Conservation (phyloP, 2,113 vertebrate species). For the Hepsetus odoe region DNA sequence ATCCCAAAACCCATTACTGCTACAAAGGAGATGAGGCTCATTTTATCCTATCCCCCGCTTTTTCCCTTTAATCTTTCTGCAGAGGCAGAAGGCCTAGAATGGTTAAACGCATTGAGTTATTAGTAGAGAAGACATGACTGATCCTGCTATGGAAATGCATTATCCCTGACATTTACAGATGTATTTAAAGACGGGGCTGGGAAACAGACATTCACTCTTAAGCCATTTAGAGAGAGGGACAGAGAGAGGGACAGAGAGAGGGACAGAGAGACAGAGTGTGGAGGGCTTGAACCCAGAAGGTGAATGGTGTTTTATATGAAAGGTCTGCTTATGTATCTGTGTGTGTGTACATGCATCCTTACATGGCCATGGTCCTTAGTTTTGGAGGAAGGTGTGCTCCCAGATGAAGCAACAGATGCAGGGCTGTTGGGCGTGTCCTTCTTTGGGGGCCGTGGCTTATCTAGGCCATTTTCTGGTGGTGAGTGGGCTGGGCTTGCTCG, state of each 20-base stretch:
- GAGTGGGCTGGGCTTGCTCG: constrained; percentile 94
- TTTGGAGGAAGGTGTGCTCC: constrained; percentile 98
- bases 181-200: constrained; percentile 66
- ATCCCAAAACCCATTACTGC: constrained; percentile 78
- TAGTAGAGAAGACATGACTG: constrained; percentile 72
- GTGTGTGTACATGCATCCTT: constrained; percentile 61
- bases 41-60: constrained; percentile 73
- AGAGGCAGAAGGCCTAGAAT: constrained; percentile 67
- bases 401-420: constrained; percentile 95
- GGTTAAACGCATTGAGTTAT: constrained; percentile 77
- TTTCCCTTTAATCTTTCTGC: constrained; percentile 73
- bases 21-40: constrained; percentile 72
- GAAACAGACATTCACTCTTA: constrained; percentile 70
- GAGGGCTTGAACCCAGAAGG: not conserved
- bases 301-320: not conserved
- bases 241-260: constrained; percentile 11
- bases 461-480: constrained; percentile 94
- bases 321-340: not conserved
- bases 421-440: constrained; percentile 98
- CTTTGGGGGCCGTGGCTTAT: constrained; percentile 93
- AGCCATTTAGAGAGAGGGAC: constrained; percentile 64
- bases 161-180: constrained; percentile 76
- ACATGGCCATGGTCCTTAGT: constrained; percentile 99
- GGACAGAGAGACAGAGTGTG: not conserved
- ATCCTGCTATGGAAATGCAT: constrained; percentile 75